Percentiles rank a stretch among this genome's conserved stretches.
Conservation (phyloP, 2,797 vertebrate genomes). For the Halcyon chelicuti region DNA sequence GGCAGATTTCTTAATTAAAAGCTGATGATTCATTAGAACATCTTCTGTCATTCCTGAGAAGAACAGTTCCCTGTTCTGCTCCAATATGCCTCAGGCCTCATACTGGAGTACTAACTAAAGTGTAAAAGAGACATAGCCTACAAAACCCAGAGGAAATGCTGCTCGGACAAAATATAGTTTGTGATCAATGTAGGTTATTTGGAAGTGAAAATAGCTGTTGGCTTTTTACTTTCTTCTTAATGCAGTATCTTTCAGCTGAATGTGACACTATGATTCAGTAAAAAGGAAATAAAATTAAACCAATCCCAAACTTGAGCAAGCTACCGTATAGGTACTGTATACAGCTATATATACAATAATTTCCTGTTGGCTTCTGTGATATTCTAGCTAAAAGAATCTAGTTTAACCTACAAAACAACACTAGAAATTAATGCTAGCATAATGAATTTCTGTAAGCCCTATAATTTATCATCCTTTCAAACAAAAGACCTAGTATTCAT, state of each 20-base stretch:
- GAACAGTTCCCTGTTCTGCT: background rate
- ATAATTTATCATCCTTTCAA: conserved; percentile 41
- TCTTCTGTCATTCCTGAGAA: background rate
- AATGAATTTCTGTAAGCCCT: background rate
- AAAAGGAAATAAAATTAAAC: background rate
- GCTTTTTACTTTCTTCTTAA: background rate
- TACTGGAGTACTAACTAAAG: background rate
- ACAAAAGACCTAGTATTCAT: background rate
- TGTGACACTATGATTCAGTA: background rate
- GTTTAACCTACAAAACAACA: background rate
- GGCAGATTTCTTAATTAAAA: background rate
- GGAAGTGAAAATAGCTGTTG: background rate
- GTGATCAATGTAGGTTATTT: background rate
- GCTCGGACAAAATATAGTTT: background rate
- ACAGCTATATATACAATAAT: background rate
- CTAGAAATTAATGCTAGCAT: background rate
- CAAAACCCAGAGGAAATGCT: background rate
- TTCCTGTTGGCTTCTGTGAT: background rate
- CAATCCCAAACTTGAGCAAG: background rate
- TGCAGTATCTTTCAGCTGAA: background rate
- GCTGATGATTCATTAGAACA: background rate
- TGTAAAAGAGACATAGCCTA: background rate
- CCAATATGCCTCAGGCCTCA: background rate
- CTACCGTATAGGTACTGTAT: background rate
- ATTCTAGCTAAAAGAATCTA: conserved; percentile 11